Evolutionary conservation across 2,113 vertebrate species (phyloP), one percentile per base, ranked within the genome.

Genomic region (Nibea coibor): DNA sequence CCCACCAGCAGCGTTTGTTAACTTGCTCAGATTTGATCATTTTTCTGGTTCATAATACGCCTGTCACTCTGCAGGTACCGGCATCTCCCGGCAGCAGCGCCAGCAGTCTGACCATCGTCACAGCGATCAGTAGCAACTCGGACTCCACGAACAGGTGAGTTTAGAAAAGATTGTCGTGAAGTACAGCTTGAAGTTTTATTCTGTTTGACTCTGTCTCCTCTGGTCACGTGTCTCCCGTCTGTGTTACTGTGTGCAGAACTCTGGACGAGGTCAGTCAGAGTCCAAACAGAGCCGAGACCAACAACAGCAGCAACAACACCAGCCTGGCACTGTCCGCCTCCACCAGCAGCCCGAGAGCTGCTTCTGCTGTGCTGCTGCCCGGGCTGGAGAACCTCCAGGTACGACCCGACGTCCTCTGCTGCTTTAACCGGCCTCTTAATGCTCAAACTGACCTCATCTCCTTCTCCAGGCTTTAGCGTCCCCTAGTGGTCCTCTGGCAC

Each of bases 51-150:
- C 1, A 35, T 35, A 6, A n/a, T n/a, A n/a, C n/a, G n/a, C n/a
- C n/a, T 26, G 57, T 48, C 0, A 47, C 45, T 72, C 71, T 68
- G 56, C 68, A 99, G 98, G 96, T 98, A 0, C 85, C 96, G 4
- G 94, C 96, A 0, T 98, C 97, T 62, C 96, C 98, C 0, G 96
- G 96, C 65, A 97, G 96, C 84, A 96, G 96, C 14, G 96, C 95
- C 70, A 97, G 96, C 87, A 98, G 97, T 80, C 94, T 99, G 68
- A 99, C 97, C 56, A 95, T 97, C 11, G 96, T 98, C 54, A 97
- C 97, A 2, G 95, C 96, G 15, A 94, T 97, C 88, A 97, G 96
- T 81, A 97, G 94, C 88, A 93, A 95, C 85, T 97, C 97, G 0
- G 95, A 96, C 76, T 95, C 94, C 0, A 96, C 95, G 0, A 91